Base-by-base conservation (phyloP, 2,113 vertebrate species). In the Chloropsis cyanopogon region DNA sequence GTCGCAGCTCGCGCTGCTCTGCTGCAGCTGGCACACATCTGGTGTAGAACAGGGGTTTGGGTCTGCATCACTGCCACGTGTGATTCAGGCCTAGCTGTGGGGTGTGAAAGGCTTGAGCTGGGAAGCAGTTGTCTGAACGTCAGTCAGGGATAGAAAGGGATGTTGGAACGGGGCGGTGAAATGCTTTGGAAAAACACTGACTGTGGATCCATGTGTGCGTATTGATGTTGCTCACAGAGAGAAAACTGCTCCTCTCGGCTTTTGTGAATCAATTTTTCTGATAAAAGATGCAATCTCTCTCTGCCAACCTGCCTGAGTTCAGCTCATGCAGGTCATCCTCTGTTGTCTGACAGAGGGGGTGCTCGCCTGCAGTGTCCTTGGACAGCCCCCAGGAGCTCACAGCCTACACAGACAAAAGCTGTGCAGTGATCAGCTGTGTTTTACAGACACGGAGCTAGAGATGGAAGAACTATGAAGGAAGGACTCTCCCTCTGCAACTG, bases 1-100 rank as follows among this genome's bases (percentile, higher is more conserved):
- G 23, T 33, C 0, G 0, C 39, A 52, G 66, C 70, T 68, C 0
- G 0, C 5, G 44, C 85, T 75, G 64, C 91, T 71, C 61, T 14
- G 73, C 57, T 88, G 86, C 92, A 83, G 63, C 82, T 90, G 91
- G 78, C 44, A 71, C 82, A 90, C 82, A 82, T 68, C 91, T 88
- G 68, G 54, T 0, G 0, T 1, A 19, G 72, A 39, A 63, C 31
- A 86, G 28, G 31, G 47, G 28, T 61, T 42, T 9, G 59, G 64
- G 26, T 81, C 82, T 86, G 68, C 54, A 50, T 19, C 54, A 7
- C 28, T 4, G 2, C 53, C 41, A 6, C 0, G 6, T 76, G 75
- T 54, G 44, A 52, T 50, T n/a, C 71, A 72, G 68, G 61, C 24
- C 71, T 39, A 16, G 35, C 72, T 75, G 42, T 33, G 64, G 66